Percentiles rank a stretch among this genome's conserved stretches.
These are phyloP conservation scores for Mustela lutreola DNA, from an alignment of 2,113 vertebrate species.

Conservation along the genomic window DNA sequence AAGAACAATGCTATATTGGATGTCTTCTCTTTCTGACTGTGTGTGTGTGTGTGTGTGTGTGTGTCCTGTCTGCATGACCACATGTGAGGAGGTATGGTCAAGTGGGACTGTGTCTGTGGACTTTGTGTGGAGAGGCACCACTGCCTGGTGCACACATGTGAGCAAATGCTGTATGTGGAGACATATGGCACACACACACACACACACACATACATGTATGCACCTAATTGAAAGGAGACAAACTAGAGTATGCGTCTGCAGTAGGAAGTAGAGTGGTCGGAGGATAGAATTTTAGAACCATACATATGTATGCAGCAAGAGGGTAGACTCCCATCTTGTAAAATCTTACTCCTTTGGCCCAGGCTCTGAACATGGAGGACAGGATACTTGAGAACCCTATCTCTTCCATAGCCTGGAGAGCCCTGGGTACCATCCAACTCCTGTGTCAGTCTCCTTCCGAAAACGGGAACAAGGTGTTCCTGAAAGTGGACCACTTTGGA, in stretches of 20 bases:
- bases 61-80: constrained; percentile 63
- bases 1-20: constrained; percentile 80
- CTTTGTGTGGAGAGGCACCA: constrained; percentile 43
- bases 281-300: constrained; percentile 57
- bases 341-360: constrained; percentile 18
- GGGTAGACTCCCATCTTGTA: not conserved
- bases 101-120: constrained; percentile 61
- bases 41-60: not conserved
- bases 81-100: constrained; percentile 12
- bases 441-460: constrained; percentile 6
- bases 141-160: constrained; percentile 47
- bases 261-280: constrained; percentile 27
- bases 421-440: not conserved
- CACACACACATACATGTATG: not conserved
- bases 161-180: constrained; percentile 62
- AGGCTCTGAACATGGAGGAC: constrained; percentile 22
- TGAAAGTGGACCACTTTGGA: constrained; percentile 61
- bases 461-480: constrained; percentile 60
- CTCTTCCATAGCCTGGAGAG: constrained; percentile 9
- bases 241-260: constrained; percentile 35
- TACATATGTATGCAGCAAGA: constrained; percentile 48
- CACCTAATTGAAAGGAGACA: constrained; percentile 64
- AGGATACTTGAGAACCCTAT: constrained; percentile 51
- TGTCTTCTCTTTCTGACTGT: constrained; percentile 74
- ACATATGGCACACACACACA: not conserved